Percentiles rank a stretch among this genome's conserved stretches.
These are phyloP conservation scores for Euphydryas editha DNA, from an alignment of 2,888 invertebrate species.

Conservation along the genomic window DNA sequence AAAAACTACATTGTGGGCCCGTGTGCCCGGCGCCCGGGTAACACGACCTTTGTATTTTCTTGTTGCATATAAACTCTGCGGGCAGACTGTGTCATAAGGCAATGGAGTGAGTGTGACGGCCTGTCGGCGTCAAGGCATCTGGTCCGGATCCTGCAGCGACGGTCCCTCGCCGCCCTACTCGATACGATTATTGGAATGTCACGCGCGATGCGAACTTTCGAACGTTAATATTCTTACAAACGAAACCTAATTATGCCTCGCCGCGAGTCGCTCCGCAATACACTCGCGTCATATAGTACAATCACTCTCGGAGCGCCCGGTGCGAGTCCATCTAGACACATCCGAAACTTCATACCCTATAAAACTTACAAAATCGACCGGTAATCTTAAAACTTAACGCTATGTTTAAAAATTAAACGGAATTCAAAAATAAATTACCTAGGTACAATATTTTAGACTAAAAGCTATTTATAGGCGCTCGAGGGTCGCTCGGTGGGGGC, in stretches of 20 bases:
- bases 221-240: slow-evolving; percentile 71
- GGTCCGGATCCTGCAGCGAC: slow-evolving; percentile 57
- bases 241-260: slow-evolving; percentile 72
- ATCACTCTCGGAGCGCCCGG: slow-evolving; percentile 59
- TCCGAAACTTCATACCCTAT: slow-evolving; percentile 78
- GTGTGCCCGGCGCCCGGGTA: slow-evolving; percentile 83
- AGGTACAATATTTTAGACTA: slow-evolving; percentile 84
- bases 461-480: slow-evolving; percentile 81
- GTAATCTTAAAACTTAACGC: slow-evolving; percentile 78
- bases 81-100: slow-evolving; percentile 84
- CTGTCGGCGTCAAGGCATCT: slow-evolving; percentile 69
- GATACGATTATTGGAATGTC: slow-evolving; percentile 82
- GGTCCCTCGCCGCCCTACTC: slow-evolving; percentile 60
- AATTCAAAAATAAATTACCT: slow-evolving; percentile 85
- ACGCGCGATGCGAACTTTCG: slow-evolving; percentile 78
- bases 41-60: slow-evolving; percentile 83
- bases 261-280: slow-evolving; percentile 64
- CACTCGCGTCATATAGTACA: slow-evolving; percentile 72
- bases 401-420: slow-evolving; percentile 83
- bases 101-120: slow-evolving; percentile 62
- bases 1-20: slow-evolving; percentile 84
- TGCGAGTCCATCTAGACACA: slow-evolving; percentile 63
- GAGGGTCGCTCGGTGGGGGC: slow-evolving; percentile 65
- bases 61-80: slow-evolving; percentile 83
- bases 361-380: slow-evolving; percentile 84